Evolutionary conservation across 1,140 invertebrate genomes (phyloP).

Genomic region (Pachyrhynchus sulphureomaculatus): DNA sequence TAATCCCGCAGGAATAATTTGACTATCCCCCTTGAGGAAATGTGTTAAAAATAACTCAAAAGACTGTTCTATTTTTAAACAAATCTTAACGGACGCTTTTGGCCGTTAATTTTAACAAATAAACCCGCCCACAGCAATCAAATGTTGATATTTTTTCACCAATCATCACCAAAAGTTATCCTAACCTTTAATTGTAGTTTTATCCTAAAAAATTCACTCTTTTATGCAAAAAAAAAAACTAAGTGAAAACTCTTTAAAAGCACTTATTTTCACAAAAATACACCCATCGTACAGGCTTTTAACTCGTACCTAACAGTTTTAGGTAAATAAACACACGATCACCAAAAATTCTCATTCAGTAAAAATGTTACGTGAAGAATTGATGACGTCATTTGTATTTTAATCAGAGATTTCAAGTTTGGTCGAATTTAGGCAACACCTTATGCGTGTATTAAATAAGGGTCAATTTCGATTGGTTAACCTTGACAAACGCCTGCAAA

Average conservation of each 20-base stretch:
- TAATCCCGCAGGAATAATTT: constrained; percentile 5
- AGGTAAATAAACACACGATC: background rate
- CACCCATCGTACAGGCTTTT: background rate
- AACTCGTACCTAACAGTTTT: background rate
- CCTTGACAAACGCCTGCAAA: too few species aligned
- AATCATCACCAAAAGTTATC: background rate
- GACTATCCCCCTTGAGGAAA: background rate
- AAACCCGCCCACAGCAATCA: constrained; percentile 5
- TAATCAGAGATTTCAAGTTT: background rate
- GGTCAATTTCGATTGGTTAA: background rate
- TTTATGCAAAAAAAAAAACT: background rate
- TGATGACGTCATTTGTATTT: constrained; percentile 10
- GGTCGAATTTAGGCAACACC: background rate
- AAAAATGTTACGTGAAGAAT: background rate
- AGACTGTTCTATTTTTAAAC: constrained; percentile 11
- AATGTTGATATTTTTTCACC: constrained; percentile 17
- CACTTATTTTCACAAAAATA: too few species aligned
- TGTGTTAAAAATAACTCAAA: constrained; percentile 6
- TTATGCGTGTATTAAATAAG: background rate
- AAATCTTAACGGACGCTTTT: constrained; percentile 20
- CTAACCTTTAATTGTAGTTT: constrained; percentile 3
- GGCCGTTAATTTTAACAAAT: constrained; percentile 7
- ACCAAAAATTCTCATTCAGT: background rate
- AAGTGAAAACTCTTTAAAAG: too few species aligned
- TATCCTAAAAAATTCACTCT: background rate